Evolutionary conservation across 1,140 invertebrate species (phyloP).

Genomic region (Heliconius melpomene): DNA sequence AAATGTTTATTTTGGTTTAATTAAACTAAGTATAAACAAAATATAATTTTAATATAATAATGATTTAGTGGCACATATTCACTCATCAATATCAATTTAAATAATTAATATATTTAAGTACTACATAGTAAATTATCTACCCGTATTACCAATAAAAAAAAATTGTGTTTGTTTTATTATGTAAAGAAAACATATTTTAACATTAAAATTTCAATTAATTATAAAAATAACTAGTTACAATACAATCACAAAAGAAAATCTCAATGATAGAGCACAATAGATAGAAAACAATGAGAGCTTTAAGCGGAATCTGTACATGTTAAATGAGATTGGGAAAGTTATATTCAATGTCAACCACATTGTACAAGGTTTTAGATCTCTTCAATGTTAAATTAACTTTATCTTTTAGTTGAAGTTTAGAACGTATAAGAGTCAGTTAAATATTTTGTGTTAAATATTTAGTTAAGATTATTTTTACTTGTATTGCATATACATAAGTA

Average conservation of each 20-base stretch:
- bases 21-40: too few species aligned
- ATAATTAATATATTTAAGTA: too few species aligned
- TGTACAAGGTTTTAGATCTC: not conserved
- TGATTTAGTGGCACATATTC: too few species aligned
- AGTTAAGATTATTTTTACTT: not conserved
- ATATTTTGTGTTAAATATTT: not conserved
- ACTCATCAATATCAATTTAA: too few species aligned
- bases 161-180: too few species aligned
- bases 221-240: not conserved
- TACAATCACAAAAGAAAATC: not conserved
- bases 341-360: slow-evolving; percentile 16
- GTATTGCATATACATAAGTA: not conserved
- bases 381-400: slow-evolving; percentile 20
- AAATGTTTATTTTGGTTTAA: too few species aligned
- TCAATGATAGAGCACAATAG: slow-evolving; percentile 19
- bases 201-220: not conserved
- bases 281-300: slow-evolving; percentile 14
- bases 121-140: too few species aligned
- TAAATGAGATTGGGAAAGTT: slow-evolving; percentile 22
- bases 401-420: slow-evolving; percentile 3
- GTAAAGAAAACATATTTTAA: too few species aligned
- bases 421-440: not conserved
- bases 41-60: too few species aligned
- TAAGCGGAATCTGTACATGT: slow-evolving; percentile 6
- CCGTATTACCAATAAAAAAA: too few species aligned